Evolutionary conservation across 2,797 vertebrate species (phyloP).

Genomic region (Eospalax fontanierii): DNA sequence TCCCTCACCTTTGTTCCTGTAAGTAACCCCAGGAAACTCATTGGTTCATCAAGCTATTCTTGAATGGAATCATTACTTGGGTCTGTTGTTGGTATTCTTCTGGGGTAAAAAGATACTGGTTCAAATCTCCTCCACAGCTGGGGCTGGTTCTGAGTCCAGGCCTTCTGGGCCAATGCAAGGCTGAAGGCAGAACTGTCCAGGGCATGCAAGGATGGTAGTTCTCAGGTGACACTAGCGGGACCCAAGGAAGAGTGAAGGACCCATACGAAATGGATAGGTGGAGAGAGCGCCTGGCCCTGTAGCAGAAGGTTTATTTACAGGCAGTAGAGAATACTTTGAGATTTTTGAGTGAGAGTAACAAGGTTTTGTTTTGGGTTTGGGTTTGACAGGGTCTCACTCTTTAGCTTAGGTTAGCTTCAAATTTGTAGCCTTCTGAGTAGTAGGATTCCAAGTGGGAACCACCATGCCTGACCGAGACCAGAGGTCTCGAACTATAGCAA

Average conservation of each 20-base stretch:
- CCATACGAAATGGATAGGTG: not conserved
- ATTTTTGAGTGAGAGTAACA: not conserved
- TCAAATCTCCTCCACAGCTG: not conserved
- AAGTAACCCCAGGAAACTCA: not conserved
- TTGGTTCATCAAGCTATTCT: not conserved
- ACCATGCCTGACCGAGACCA: not conserved
- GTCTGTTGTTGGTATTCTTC: not conserved
- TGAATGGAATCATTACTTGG: not conserved
- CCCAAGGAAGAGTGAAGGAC: rapidly evolving
- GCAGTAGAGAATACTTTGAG: not conserved
- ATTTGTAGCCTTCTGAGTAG: not conserved
- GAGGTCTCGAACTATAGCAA: not conserved
- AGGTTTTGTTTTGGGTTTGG: not conserved
- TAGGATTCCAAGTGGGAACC: not conserved
- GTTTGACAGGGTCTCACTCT: not conserved
- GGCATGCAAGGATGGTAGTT: rapidly evolving
- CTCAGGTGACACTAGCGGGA: no score
- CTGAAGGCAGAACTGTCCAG: not conserved
- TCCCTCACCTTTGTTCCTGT: not conserved
- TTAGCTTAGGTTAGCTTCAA: not conserved
- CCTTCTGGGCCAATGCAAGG: not conserved
- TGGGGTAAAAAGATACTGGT: not conserved
- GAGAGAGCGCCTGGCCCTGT: not conserved
- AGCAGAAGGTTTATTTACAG: not conserved
- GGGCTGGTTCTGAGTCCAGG: not conserved